Evolutionary conservation across 2,797 vertebrate species (phyloP).

Genomic region (Myiotriccus ornatus): DNA sequence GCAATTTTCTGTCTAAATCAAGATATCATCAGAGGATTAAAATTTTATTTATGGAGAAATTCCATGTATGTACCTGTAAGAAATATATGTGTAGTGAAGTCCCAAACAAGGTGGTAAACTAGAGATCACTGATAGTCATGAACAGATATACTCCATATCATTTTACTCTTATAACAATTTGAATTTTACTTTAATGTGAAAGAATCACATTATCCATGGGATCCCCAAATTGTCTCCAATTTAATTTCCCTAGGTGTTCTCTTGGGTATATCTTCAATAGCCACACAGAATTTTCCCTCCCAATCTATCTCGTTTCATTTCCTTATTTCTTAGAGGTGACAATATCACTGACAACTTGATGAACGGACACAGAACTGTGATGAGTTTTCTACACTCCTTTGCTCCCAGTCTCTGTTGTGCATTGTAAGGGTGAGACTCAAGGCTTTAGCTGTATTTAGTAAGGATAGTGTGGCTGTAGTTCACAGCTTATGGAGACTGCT

Average conservation of each 20-base stretch:
- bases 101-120: not conserved
- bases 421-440: not conserved
- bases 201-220: not conserved
- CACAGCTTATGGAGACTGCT: not conserved
- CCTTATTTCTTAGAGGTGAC: not conserved
- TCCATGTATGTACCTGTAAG: not conserved
- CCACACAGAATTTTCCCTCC: not conserved
- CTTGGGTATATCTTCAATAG: not conserved
- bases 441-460: not conserved
- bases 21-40: not conserved
- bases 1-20: not conserved
- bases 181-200: not conserved
- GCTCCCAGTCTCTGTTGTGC: not conserved
- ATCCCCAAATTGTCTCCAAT: not conserved
- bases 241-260: not conserved
- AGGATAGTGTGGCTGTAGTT: not conserved
- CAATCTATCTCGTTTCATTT: not conserved
- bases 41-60: not conserved
- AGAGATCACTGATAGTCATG: not conserved
- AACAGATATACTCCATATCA: not conserved
- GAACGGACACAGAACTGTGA: not conserved
- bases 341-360: not conserved
- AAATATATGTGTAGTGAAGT: not conserved
- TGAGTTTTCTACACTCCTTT: not conserved
- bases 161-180: not conserved